phyloP scores from a whole-genome alignment of 2,113 vertebrate genomes.

The Podarcis muralis region DNA sequence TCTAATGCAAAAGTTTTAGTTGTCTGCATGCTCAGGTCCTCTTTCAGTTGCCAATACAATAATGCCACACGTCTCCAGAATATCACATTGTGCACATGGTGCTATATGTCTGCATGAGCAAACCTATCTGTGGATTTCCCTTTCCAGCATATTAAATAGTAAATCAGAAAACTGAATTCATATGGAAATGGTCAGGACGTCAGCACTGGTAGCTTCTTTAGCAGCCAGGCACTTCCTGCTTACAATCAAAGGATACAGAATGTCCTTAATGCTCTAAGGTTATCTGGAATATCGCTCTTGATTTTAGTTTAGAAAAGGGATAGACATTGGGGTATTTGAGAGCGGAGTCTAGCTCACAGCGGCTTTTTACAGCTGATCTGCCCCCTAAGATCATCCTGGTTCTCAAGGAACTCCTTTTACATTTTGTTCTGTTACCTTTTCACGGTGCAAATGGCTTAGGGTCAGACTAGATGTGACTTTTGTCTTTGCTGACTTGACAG shows the following conservation, averaged over 20 bases:
- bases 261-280: not conserved
- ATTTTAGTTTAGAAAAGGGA: not conserved
- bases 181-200: not conserved
- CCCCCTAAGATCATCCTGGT: not conserved
- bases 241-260: not conserved
- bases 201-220: not conserved
- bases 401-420: not conserved
- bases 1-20: conserved; percentile 5
- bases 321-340: not conserved
- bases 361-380: not conserved
- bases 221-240: not conserved
- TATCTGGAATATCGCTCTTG: not conserved
- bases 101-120: not conserved
- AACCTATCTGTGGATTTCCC: not conserved
- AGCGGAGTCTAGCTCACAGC: not conserved
- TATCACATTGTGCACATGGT: not conserved
- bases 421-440: not conserved
- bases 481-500: no score
- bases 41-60: not conserved
- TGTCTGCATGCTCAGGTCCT: not conserved
- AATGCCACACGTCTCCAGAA: not conserved
- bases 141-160: not conserved
- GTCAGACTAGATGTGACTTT: no score
- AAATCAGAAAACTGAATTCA: not conserved
- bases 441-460: not conserved